Percentiles rank a stretch among this genome's conserved stretches.
These are phyloP conservation scores for Gnathonemus longibarbis DNA, from an alignment of 2,113 vertebrate species.

Conservation along the genomic window DNA sequence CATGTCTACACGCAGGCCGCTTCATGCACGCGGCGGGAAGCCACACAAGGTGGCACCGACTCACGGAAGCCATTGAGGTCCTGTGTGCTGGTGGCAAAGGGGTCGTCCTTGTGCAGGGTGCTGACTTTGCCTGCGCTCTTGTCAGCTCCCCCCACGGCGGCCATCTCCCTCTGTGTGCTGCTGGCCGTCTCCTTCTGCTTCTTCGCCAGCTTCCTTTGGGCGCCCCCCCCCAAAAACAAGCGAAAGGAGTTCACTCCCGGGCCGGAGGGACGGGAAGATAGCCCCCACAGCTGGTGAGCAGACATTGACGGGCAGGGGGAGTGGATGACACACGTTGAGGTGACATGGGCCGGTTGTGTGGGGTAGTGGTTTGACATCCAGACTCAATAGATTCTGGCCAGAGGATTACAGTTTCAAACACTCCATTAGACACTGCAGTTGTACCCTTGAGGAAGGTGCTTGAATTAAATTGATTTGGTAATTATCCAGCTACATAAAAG, in stretches of 20 bases:
- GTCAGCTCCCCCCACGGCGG: conserved; percentile 74
- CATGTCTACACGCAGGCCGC: background rate
- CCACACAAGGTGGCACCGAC: conserved; percentile 36
- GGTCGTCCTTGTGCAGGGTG: conserved; percentile 85
- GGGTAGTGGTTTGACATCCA: background rate
- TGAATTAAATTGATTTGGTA: background rate
- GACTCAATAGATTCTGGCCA: background rate
- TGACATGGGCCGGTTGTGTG: background rate
- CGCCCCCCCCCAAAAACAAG: conserved; percentile 57
- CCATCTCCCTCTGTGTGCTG: conserved; percentile 94
- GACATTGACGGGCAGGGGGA: background rate
- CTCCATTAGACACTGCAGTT: background rate
- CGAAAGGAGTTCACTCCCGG: conserved; percentile 44
- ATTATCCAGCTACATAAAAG: conserved; percentile 6
- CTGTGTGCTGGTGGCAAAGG: conserved; percentile 86
- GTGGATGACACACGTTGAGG: background rate
- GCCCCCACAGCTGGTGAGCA: background rate
- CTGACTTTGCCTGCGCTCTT: conserved; percentile 84
- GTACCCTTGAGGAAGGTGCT: background rate
- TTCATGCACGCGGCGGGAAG: background rate
- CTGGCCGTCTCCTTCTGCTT: conserved; percentile 97
- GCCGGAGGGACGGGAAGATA: conserved; percentile 23
- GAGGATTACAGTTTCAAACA: background rate
- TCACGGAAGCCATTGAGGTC: conserved; percentile 95
- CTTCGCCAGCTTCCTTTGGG: conserved; percentile 91